Evolutionary conservation across 2,888 invertebrate genomes (phyloP).

Genomic region (Himalopsyche japonica): DNA sequence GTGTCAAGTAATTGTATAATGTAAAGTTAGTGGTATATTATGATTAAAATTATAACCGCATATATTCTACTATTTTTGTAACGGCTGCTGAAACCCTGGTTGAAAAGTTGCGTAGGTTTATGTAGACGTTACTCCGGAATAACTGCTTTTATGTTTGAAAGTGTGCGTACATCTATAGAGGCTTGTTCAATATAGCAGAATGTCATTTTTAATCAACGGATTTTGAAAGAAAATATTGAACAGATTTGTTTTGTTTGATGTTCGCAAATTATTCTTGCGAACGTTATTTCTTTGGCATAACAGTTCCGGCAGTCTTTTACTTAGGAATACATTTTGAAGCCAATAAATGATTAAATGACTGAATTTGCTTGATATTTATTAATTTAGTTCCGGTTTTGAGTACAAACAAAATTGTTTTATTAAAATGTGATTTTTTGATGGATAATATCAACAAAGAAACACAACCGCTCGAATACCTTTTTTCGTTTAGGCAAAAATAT

Average conservation of each 20-base stretch:
- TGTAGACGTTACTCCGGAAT: background rate
- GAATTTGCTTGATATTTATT: background rate
- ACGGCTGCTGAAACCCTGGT: background rate
- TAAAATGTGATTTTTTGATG: background rate
- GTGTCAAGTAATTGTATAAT: too few species aligned
- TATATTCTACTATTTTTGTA: background rate
- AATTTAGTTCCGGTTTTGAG: background rate
- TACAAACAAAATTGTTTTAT: background rate
- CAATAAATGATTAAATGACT: background rate
- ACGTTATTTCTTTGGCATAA: background rate
- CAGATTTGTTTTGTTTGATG: background rate
- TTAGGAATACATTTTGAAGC: background rate
- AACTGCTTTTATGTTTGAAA: background rate
- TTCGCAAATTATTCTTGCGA: background rate
- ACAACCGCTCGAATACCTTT: too few species aligned
- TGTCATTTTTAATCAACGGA: constrained; percentile 1
- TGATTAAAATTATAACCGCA: too few species aligned
- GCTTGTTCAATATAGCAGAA: background rate
- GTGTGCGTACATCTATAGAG: background rate
- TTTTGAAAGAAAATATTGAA: background rate
- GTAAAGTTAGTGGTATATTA: too few species aligned
- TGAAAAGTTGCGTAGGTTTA: background rate
- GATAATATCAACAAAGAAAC: too few species aligned
- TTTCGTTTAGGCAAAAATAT: too few species aligned
- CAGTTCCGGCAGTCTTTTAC: background rate